Percentiles rank a stretch among this genome's conserved stretches.
Evolutionary conservation across 2,797 vertebrate genomes (phyloP).

Genomic region (Microctenopoma stevenorrisi): DNA sequence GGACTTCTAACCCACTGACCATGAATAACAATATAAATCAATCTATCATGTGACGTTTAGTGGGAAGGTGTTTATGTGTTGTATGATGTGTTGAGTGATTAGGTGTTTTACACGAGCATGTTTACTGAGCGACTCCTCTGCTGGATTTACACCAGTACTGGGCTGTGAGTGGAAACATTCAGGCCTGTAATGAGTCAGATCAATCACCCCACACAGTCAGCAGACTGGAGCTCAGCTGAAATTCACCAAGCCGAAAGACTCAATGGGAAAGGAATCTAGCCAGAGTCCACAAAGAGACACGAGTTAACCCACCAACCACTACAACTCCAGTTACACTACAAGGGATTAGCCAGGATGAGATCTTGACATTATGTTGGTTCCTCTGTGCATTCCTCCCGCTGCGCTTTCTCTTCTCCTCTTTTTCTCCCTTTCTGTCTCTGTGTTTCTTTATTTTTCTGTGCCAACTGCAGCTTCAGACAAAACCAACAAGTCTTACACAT

Average conservation of each 20-base stretch:
- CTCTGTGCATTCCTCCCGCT: slow-evolving; percentile 39
- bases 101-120: neutral
- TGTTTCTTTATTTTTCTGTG: slow-evolving; percentile 34
- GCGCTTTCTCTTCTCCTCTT: neutral
- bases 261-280: slow-evolving; percentile 45
- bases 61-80: neutral
- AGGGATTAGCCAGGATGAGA: slow-evolving; percentile 51
- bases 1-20: neutral
- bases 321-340: slow-evolving; percentile 41
- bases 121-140: slow-evolving; percentile 17
- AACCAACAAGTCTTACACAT: slow-evolving; percentile 41
- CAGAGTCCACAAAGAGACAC: slow-evolving; percentile 39
- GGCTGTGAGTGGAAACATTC: slow-evolving; percentile 47
- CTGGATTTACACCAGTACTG: slow-evolving; percentile 29
- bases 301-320: slow-evolving; percentile 51
- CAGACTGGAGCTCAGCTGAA: slow-evolving; percentile 47
- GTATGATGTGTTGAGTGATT: neutral
- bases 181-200: slow-evolving; percentile 58
- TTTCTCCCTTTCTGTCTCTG: neutral
- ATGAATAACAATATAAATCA: neutral
- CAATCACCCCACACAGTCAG: slow-evolving; percentile 48
- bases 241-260: slow-evolving; percentile 52
- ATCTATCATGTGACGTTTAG: neutral
- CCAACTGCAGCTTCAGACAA: slow-evolving; percentile 24
- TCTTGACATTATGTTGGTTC: slow-evolving; percentile 51